Base-by-base conservation (phyloP, 2,888 invertebrate species). In the Lobophora halterata region DNA sequence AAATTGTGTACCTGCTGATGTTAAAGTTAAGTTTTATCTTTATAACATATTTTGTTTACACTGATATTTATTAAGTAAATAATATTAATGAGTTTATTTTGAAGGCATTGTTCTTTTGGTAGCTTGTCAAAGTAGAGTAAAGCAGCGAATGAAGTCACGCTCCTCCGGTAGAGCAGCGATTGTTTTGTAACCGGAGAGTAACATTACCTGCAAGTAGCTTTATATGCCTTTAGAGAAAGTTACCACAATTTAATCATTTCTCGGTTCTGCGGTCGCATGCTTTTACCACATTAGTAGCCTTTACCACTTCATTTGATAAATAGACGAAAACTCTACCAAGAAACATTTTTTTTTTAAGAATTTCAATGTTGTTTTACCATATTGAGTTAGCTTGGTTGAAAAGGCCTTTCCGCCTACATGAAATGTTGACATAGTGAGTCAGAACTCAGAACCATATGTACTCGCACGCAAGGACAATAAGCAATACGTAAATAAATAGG, bases 391-490 rank as follows among this genome's bases (percentile, higher is more conserved):
- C n/a, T n/a, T n/a, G n/a, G n/a, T 63, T 53, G 42, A 63, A 72
- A 76, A 79, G 75, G 73, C 68, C 75, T 72, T 71, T 69, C 79
- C 80, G 71, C 85, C 81, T 66, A 79, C 83, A 66, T 71, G 60
- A 59, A 67, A 71, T 72, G 72, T 85, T 81, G 79, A 76, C 72
- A 71, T 58, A 74, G 69, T 85, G 86, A 85, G 79, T 86, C 86
- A 86, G 75, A 65, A 62, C 36, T 86, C 86, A 86, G 75, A 65
- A 62, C 36, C 32, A 48, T 42, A 42, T 38, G 44, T 52, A 62
- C 58, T 63, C 65, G 55, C 65, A 72, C 71, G 66, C 86, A 86
- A 86, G 85, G 85, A 80, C 81, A 67, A 67, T 75, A 76, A 79
- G 72, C 66, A 71, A 74, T 75, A 67, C 54, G 61, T 29, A 24